phyloP scores from a whole-genome alignment of 2,113 vertebrate genomes.

The Cardinalis cardinalis region DNA sequence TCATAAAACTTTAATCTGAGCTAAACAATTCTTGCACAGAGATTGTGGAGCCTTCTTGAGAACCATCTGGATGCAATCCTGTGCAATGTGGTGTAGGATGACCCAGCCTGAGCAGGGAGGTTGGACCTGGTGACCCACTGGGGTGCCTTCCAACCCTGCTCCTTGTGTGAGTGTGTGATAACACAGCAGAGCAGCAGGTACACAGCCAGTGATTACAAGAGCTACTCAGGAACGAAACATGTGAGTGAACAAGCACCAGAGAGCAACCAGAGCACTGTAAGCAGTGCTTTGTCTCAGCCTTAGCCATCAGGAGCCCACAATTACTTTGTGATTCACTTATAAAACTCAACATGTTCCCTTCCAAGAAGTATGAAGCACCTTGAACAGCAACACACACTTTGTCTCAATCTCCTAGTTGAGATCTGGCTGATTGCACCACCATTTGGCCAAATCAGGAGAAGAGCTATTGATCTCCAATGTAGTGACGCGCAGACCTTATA shows the following conservation, averaged over 20 bases:
- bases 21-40: neutral
- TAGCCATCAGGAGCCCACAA: neutral
- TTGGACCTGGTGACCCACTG: neutral
- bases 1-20: neutral
- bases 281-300: neutral
- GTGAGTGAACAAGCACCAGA: neutral
- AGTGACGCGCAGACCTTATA: neutral
- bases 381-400: neutral
- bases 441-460: neutral
- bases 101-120: neutral
- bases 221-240: neutral
- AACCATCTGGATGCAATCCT: neutral
- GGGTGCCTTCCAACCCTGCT: neutral
- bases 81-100: neutral
- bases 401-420: neutral
- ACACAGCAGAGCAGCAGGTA: neutral
- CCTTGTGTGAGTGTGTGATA: neutral
- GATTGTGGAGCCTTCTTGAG: neutral
- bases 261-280: neutral
- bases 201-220: neutral
- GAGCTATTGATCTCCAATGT: neutral
- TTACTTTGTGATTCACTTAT: neutral
- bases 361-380: neutral
- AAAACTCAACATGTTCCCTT: neutral
- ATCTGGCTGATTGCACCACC: neutral